These are phyloP conservation scores for Ursus arctos DNA, from an alignment of 2,113 vertebrate species.

Conservation along the genomic window DNA sequence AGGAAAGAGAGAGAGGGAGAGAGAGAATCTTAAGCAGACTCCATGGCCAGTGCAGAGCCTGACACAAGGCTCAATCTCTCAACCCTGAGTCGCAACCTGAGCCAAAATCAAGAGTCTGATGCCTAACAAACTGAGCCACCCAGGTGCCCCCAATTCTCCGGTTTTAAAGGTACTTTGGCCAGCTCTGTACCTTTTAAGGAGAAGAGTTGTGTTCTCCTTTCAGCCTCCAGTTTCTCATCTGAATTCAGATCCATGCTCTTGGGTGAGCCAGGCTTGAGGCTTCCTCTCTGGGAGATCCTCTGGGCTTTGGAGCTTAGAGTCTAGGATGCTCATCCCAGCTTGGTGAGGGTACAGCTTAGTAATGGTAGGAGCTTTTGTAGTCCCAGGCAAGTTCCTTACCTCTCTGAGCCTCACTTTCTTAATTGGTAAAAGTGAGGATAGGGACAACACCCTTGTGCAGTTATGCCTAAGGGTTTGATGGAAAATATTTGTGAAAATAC, in stretches of 20 bases:
- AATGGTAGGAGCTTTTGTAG: not conserved
- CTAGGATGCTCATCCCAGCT: not conserved
- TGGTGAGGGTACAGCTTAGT: too few relatives aligned
- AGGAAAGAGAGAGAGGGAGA: not conserved
- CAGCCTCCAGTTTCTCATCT: constrained; percentile 12
- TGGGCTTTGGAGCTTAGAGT: not conserved
- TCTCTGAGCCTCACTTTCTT: not conserved
- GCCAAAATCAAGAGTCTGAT: not conserved
- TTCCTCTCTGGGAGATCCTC: not conserved
- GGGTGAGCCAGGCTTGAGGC: not conserved
- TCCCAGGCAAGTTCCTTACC: not conserved
- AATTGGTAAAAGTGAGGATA: not conserved
- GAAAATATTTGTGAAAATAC: constrained; percentile 42
- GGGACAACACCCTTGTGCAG: not conserved
- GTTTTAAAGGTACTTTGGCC: constrained; percentile 19
- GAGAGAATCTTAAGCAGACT: not conserved
- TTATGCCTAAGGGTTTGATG: not conserved
- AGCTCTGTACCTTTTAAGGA: not conserved
- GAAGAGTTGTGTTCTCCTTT: not conserved
- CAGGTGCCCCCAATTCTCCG: not conserved
- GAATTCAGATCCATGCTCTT: not conserved
- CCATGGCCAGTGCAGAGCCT: not conserved
- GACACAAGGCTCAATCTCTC: not conserved
- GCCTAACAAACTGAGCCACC: not conserved
- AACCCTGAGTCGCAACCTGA: not conserved